phyloP scores from a whole-genome alignment of 2,113 vertebrate genomes.

The Sapajus apella region DNA sequence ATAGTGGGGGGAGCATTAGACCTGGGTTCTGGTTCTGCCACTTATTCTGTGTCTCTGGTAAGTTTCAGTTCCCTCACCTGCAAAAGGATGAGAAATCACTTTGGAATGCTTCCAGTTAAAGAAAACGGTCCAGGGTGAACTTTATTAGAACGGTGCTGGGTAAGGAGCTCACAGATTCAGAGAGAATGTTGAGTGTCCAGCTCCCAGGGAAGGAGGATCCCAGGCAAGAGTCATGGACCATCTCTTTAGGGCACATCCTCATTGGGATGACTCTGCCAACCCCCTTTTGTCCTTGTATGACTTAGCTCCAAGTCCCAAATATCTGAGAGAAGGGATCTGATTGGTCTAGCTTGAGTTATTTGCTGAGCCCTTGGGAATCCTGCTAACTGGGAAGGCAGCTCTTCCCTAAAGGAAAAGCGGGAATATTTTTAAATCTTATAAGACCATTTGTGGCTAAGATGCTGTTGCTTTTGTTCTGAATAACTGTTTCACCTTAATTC shows the following conservation, averaged over 20 bases:
- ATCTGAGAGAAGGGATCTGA: neutral
- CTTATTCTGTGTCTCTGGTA: no score
- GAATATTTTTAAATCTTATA: no score
- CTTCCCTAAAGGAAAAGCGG: neutral
- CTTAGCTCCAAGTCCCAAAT: neutral
- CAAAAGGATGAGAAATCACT: neutral
- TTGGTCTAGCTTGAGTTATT: neutral
- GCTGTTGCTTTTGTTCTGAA: neutral
- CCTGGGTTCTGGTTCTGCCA: neutral
- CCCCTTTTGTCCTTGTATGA: neutral
- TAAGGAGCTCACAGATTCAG: neutral
- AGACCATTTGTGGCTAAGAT: neutral
- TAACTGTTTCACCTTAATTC: accelerated
- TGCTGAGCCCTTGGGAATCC: neutral
- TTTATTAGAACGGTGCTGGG: no score
- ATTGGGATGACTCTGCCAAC: neutral
- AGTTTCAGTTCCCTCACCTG: neutral
- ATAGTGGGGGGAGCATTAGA: no score
- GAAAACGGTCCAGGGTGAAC: neutral
- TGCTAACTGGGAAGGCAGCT: neutral
- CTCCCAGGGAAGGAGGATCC: neutral
- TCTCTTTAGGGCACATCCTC: neutral
- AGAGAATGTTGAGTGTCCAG: neutral
- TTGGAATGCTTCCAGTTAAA: no score
- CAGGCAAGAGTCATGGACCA: neutral